Base-by-base conservation (phyloP, 1,140 invertebrate species). In the Cardiocondyla obscurior region DNA sequence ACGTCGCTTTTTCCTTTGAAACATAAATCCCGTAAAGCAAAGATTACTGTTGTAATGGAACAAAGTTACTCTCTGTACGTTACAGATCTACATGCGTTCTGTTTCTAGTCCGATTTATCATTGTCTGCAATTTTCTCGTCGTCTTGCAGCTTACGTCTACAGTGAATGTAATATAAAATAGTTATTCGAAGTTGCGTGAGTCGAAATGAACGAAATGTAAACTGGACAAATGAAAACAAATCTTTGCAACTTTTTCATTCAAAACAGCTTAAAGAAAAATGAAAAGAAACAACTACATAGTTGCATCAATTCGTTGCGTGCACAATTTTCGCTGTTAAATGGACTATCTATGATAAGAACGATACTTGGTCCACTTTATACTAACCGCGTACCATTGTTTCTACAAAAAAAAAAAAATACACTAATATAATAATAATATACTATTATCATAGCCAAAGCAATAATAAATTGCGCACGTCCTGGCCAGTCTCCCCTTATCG, bases 381-480 rank as follows among this genome's bases (percentile, higher is more conserved):
- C 30, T 65, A 42, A 49, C 60, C 60, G 22, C 73, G 44, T 67
- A 51, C 49, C 33, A 53, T 53, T 39, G 16, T 79, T 51, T 69
- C 49, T 67, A 55, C 49, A 49, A 39, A n/a, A 39, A 6, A 22
- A 19, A 58, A 73, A 14, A 33, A 16, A 58, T 74, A 69, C 12
- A 3, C 46, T 72, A 53, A 36, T 69, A 69, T 42, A 22, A 79
- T 79, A 22, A 79, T 79, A 79, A 67, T 53, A 69, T 36, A 62
- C 19, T 79, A 79, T 10, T 46, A 25, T 79, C 62, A 55, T 79
- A 79, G 74, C 46, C 74, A 79, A 79, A 79, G 74, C 74, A 69
- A 79, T 79, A 79, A 79, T 69, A 79, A 67, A 79, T 67, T 79
- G 74, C 74, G 25, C 64, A 79, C 25, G 33, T 79, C 69, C 25